phyloP scores from a whole-genome alignment of 2,888 invertebrate species.

The Aethes cnicana region DNA sequence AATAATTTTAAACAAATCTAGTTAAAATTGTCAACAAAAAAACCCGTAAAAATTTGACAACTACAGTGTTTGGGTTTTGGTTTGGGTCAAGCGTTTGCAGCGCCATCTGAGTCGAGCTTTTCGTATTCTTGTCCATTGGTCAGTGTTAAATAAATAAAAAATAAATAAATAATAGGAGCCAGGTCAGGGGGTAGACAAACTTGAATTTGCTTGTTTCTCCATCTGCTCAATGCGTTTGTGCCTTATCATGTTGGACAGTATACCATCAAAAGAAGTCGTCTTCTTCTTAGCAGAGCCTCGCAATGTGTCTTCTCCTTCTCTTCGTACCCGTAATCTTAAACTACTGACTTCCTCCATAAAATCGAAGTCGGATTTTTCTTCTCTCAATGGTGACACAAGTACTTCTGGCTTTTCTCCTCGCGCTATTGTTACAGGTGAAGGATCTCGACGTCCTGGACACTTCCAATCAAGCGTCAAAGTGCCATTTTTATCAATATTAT shows the following conservation, averaged over 20 bases:
- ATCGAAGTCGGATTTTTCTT: slow-evolving; percentile 89
- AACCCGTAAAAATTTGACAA: too few relatives aligned
- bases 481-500: slow-evolving; percentile 86
- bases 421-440: slow-evolving; percentile 85
- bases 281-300: slow-evolving; percentile 94
- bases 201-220: slow-evolving; percentile 67
- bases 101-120: too few relatives aligned
- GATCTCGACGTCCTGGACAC: slow-evolving; percentile 89
- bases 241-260: slow-evolving; percentile 91
- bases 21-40: too few relatives aligned
- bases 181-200: too few relatives aligned
- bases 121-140: too few relatives aligned
- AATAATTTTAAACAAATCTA: too few relatives aligned
- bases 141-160: too few relatives aligned
- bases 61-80: too few relatives aligned
- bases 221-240: slow-evolving; percentile 86
- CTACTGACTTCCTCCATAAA: slow-evolving; percentile 92
- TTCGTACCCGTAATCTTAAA: slow-evolving; percentile 87
- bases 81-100: too few relatives aligned
- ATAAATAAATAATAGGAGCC: too few relatives aligned
- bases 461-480: slow-evolving; percentile 89
- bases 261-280: slow-evolving; percentile 94
- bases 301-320: slow-evolving; percentile 87
- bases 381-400: slow-evolving; percentile 67
- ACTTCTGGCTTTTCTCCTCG: slow-evolving; percentile 71